Percentiles rank a stretch among this genome's conserved stretches.
phyloP scores from a whole-genome alignment of 2,888 invertebrate species.

The Latrodectus hesperus region DNA sequence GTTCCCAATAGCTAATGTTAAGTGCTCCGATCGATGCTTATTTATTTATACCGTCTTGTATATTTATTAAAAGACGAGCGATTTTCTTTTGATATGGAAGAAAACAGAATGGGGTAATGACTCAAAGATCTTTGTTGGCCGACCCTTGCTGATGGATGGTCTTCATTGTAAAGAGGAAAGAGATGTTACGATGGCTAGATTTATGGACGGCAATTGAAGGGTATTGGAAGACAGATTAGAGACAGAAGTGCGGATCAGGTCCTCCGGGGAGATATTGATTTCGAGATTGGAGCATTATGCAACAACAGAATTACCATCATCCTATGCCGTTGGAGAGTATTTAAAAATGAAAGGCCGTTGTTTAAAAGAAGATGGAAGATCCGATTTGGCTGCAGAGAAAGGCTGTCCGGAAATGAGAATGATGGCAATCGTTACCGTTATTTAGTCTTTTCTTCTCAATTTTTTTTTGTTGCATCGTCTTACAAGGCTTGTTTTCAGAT shows the following conservation, averaged over 20 bases:
- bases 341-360: background rate
- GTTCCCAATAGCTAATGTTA: slow-evolving; percentile 48
- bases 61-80: slow-evolving; percentile 47
- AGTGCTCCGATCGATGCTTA: slow-evolving; percentile 40
- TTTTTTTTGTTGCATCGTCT: too few species aligned
- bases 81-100: slow-evolving; percentile 26
- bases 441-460: too few species aligned
- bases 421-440: too few species aligned
- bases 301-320: slow-evolving; percentile 5
- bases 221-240: slow-evolving; percentile 47
- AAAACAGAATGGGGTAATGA: slow-evolving; percentile 37
- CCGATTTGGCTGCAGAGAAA: too few species aligned
- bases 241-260: slow-evolving; percentile 10
- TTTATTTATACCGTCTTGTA: slow-evolving; percentile 56
- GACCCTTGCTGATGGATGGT: slow-evolving; percentile 37
- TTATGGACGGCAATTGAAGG: slow-evolving; percentile 44
- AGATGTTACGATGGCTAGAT: slow-evolving; percentile 23
- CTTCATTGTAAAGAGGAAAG: slow-evolving; percentile 14
- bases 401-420: too few species aligned
- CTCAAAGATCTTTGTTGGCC: slow-evolving; percentile 27
- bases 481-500: too few species aligned
- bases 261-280: slow-evolving; percentile 15
- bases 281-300: slow-evolving; percentile 29
- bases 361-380: too few species aligned
- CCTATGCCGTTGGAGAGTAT: background rate